Conservation (phyloP, 2,888 invertebrate species). For the Agrochola circellaris region DNA sequence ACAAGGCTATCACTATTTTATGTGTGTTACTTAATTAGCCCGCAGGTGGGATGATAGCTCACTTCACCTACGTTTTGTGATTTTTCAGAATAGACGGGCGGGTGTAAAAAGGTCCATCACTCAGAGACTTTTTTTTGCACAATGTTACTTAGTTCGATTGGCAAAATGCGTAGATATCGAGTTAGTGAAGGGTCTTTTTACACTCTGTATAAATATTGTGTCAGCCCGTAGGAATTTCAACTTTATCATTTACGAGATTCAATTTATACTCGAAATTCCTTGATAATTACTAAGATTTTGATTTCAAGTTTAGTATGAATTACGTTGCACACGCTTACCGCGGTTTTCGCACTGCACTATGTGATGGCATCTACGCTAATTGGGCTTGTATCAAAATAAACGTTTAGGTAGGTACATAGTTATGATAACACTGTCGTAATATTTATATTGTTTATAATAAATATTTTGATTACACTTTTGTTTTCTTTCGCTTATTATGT, state of each 20-base stretch:
- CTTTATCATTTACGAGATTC: background rate
- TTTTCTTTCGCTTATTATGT: background rate
- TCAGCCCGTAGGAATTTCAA: background rate
- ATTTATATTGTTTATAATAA: slow-evolving; percentile 25
- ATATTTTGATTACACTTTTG: slow-evolving; percentile 4
- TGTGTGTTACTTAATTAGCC: background rate
- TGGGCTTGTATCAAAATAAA: background rate
- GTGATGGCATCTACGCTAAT: background rate
- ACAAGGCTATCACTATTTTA: background rate
- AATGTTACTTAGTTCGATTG: background rate
- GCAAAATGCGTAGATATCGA: background rate
- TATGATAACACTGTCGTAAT: slow-evolving; percentile 6
- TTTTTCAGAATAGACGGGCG: background rate
- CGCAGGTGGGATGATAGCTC: background rate
- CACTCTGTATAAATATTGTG: too few species aligned
- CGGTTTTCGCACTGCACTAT: background rate
- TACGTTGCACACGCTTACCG: background rate
- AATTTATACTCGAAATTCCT: background rate
- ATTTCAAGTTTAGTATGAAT: background rate
- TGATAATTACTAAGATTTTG: background rate
- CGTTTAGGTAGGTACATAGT: slow-evolving; percentile 6
- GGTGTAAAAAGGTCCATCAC: background rate
- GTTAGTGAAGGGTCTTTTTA: background rate
- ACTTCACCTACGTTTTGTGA: background rate
- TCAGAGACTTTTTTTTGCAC: background rate